Evolutionary conservation across 2,113 vertebrate species (phyloP).

Genomic region (Aythya baeri): DNA sequence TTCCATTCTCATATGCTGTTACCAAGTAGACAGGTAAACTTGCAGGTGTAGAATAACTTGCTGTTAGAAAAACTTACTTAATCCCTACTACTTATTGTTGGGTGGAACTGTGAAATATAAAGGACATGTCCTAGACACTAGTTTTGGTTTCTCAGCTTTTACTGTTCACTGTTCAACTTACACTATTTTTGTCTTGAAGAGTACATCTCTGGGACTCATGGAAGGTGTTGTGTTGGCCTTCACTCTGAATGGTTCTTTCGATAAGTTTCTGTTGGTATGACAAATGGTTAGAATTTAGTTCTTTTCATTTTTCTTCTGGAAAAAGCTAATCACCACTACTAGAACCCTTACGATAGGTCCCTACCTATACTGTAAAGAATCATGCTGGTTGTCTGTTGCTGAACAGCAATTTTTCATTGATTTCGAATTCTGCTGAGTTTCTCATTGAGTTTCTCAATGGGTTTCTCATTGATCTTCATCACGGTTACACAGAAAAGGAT

Average conservation of each 20-base stretch:
- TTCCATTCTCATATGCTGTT: background rate
- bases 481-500: background rate
- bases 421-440: background rate
- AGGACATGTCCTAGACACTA: background rate
- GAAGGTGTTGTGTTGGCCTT: background rate
- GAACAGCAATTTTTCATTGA: background rate
- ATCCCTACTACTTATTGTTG: background rate
- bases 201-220: background rate
- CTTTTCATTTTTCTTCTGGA: background rate
- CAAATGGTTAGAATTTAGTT: background rate
- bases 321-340: background rate
- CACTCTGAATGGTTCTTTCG: background rate
- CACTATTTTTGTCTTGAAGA: background rate
- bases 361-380: background rate
- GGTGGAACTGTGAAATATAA: background rate
- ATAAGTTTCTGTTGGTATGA: background rate
- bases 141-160: background rate
- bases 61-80: background rate
- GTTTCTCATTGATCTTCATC: background rate
- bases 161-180: background rate
- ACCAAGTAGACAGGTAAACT: background rate
- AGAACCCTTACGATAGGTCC: background rate
- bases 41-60: background rate
- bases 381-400: background rate
- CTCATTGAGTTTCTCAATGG: background rate